Evolutionary conservation across 2,888 invertebrate genomes (phyloP), one percentile per base, ranked within the genome.

Genomic region (Helicoverpa assulta): DNA sequence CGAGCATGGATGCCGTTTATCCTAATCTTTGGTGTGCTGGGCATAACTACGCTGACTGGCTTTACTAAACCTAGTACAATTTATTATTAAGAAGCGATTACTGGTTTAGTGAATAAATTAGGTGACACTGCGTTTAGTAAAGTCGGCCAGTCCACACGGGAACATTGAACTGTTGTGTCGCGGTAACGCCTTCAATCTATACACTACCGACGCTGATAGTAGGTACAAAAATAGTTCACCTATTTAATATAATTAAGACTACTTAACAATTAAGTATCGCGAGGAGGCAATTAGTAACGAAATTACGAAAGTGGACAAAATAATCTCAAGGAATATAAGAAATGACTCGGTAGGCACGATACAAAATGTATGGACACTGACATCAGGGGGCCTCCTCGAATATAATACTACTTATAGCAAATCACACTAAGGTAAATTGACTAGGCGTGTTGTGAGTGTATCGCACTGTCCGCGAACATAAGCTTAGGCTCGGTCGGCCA

Each of bases 371-470:
- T 78, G 57, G 59, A 59, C 67, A 86, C 82, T 85, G 87, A 80
- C 71, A 71, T 80, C 77, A 80, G 79, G 67, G 64, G 80, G 86
- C 89, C 91, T 88, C 94, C 94, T 88, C 90, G 83, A 87, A 71
- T 86, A 90, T 90, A 91, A 89, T 91, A 90, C 93, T 95, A 95
- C 94, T 95, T 95, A 95, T 89, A 91, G 93, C 94, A 92, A 95
- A 95, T 95, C 95, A 95, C 95, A 95, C 95, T 95, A 95, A 94
- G 93, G 94, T 95, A 95, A 95, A 95, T 95, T 95, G 95, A 95
- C 95, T 95, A 95, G 95, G 94, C 92, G 93, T 91, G 92, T 93
- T 93, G 93, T 93, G 95, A 91, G 93, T 91, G 91, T 86, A 88
- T 89, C 91, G 90, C 92, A 86, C 88, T 82, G 88, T 80, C 85